These are phyloP conservation scores for Caenorhabditis elegans DNA, from an alignment of 1,140 invertebrate species.

Conservation along the genomic window DNA sequence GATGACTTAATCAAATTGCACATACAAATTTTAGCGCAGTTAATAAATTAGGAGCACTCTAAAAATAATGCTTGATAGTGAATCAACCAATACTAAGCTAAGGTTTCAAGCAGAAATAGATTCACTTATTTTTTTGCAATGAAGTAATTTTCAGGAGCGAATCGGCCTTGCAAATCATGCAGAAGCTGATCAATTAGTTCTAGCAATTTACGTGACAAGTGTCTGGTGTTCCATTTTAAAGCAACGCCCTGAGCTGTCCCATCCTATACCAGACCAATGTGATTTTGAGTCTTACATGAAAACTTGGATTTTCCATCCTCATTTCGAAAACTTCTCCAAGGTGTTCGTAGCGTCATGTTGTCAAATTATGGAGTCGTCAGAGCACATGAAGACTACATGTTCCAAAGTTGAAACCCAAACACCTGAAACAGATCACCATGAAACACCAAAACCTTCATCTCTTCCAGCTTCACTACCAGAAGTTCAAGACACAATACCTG, in stretches of 20 bases:
- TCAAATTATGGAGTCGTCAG: slow-evolving; percentile 6
- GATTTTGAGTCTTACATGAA: slow-evolving; percentile 4
- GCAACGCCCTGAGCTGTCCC: neutral
- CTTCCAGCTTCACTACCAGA: neutral
- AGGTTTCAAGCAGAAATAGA: too few relatives aligned
- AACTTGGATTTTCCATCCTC: neutral
- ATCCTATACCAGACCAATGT: neutral
- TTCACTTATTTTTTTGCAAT: too few relatives aligned
- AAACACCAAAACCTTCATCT: neutral
- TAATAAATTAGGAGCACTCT: too few relatives aligned
- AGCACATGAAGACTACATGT: neutral
- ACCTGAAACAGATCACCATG: neutral
- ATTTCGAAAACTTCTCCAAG: neutral
- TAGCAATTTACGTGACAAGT: neutral
- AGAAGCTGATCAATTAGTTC: neutral
- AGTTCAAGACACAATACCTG: neutral
- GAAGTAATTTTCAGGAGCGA: neutral
- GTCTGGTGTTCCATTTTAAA: slow-evolving; percentile 10
- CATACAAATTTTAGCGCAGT: too few relatives aligned
- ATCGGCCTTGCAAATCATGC: neutral
- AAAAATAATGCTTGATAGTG: too few relatives aligned
- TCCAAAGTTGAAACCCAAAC: neutral
- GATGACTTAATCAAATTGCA: too few relatives aligned
- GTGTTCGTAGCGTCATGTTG: neutral
- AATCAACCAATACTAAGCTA: too few relatives aligned